Evolutionary conservation across 2,888 invertebrate genomes (phyloP), one percentile per base, ranked within the genome.

Genomic region (Periphyllus acericola): DNA sequence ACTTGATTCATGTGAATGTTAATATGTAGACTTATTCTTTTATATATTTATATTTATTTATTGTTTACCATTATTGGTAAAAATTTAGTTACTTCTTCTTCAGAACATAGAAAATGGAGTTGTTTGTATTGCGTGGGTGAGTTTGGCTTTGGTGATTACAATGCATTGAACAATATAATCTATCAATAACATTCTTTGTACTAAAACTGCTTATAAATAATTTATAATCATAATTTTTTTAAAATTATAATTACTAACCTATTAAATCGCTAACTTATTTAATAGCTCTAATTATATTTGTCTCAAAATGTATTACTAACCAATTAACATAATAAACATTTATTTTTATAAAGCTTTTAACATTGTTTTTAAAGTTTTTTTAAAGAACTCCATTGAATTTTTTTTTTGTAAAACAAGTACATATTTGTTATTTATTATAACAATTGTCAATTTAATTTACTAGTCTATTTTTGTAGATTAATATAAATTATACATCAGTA

Each of bases 51-150:
- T 66, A 71, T 68, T 83, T 68, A 29, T 72, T 78, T 89, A 78
- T 89, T 78, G 29, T 80, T 88, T 75, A 52, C 11, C 74, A 60
- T 72, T 81, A 72, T 81, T 88, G 55, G 52, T 83, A 88, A 46
- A 46, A 46, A 46, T 46, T 76, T 83, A 78, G 79, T 78, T 74
- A 83, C 40, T 71, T 83, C 83, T 74, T 83, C 60, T 66, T 25
- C 76, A 40, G 81, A 87, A 66, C 66, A 81, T 80, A 75, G 74
- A 29, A 60, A 74, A 74, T 60, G 60, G 46, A 40, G 60, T 80
- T 75, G 46, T 79, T 36, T 78, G 8, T 78, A 29, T 46, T 78
- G 46, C 5, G 29, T 78, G 36, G 46, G 76, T 78, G 76, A 78
- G 76, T 78, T 29, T 78, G 76, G 76, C 46, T 46, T 46, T 46